phyloP scores from a whole-genome alignment of 1,140 invertebrate genomes.

The Pissodes strobi region DNA sequence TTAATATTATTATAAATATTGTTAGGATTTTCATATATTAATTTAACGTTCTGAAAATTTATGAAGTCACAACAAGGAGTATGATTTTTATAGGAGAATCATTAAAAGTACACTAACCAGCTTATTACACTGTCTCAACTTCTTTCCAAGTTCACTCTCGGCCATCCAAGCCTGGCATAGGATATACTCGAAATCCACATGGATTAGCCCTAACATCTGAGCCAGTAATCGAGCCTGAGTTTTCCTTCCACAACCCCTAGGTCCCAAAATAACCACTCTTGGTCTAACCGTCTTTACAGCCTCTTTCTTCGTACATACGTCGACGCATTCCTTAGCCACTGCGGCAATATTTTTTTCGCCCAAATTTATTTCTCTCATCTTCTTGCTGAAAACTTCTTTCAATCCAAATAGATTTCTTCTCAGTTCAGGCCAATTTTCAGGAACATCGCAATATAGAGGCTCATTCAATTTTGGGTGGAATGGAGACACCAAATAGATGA shows the following conservation, averaged over 20 bases:
- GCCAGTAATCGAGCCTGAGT: conserved; percentile 56
- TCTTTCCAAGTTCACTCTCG: conserved; percentile 58
- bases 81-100: too few species aligned
- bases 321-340: conserved; percentile 41
- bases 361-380: conserved; percentile 35
- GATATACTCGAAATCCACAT: conserved; percentile 62
- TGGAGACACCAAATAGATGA: conserved; percentile 56
- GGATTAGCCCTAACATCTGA: conserved; percentile 57
- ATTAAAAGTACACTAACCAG: too few species aligned
- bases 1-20: too few species aligned
- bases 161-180: conserved; percentile 57
- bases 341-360: conserved; percentile 6
- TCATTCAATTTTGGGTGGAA: conserved; percentile 48
- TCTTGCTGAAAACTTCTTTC: conserved; percentile 44
- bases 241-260: conserved; percentile 57
- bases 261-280: conserved; percentile 59
- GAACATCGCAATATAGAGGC: conserved; percentile 47
- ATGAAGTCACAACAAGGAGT: too few species aligned
- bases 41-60: too few species aligned
- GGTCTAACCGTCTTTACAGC: conserved; percentile 47
- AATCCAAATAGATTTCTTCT: conserved; percentile 44
- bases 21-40: too few species aligned
- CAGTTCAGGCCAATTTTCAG: conserved; percentile 45
- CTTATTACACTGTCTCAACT: conserved; percentile 55
- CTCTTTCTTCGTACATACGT: conserved; percentile 40